phyloP scores from a whole-genome alignment of 2,888 invertebrate species.

The Leucoptera coffeella region DNA sequence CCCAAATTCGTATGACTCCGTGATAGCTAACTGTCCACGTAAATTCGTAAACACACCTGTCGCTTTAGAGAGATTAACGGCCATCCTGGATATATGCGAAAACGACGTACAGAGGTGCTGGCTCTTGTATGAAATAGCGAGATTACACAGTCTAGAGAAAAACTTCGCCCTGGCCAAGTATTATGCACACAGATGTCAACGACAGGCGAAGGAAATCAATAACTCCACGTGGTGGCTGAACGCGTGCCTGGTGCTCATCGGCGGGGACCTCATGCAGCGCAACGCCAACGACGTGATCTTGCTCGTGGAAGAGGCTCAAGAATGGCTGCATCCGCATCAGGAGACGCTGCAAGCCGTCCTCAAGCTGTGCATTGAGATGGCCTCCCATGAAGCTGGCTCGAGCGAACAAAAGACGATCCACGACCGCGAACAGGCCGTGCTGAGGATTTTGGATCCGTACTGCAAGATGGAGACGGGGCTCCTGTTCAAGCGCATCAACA shows the following conservation, averaged over 20 bases:
- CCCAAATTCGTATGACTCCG: constrained; percentile 38
- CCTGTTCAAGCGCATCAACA: constrained; percentile 34
- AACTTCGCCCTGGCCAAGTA: constrained; percentile 39
- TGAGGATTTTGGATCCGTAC: constrained; percentile 22
- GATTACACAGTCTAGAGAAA: constrained; percentile 30
- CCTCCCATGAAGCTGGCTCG: constrained; percentile 18
- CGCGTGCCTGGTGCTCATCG: constrained; percentile 34
- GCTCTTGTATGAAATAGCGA: constrained; percentile 36
- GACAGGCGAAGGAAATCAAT: constrained; percentile 27
- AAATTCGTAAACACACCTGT: constrained; percentile 33
- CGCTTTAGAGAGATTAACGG: constrained; percentile 24
- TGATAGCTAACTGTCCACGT: constrained; percentile 37
- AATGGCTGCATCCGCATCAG: constrained; percentile 30
- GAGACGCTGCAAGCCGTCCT: constrained; percentile 34
- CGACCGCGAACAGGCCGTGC: constrained; percentile 24
- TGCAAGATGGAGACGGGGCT: constrained; percentile 25
- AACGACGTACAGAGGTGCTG: constrained; percentile 41
- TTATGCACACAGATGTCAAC: constrained; percentile 37
- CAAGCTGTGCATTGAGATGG: constrained; percentile 30
- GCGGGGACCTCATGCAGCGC: constrained; percentile 42
- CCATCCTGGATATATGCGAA: constrained; percentile 36
- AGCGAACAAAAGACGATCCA: constrained; percentile 32
- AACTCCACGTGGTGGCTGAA: constrained; percentile 39
- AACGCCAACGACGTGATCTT: constrained; percentile 38
- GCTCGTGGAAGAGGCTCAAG: constrained; percentile 33